Base-by-base conservation (phyloP, 1,140 invertebrate genomes). In the Leptinotarsa defecta region DNA sequence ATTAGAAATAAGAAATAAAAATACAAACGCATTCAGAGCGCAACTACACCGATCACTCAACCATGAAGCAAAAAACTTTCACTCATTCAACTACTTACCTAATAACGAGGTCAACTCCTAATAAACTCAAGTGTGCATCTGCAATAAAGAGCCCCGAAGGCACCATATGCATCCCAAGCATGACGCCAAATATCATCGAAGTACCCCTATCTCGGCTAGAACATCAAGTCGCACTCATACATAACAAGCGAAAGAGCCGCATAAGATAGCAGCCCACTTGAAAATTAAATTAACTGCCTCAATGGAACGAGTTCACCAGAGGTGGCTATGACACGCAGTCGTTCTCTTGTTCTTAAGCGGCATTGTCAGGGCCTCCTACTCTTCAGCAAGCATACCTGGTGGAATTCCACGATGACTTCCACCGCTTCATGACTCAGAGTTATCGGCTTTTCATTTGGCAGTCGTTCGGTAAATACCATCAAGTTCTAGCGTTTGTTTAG, bases 231-330 rank as follows among this genome's bases (percentile, higher is more conserved):
- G 52, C 69, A 71, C 52, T 71, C 57, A 71, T 15, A 57, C n/a
- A n/a, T n/a, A 57, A 57, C 5, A 57, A 57, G 52, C 17, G 69
- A 57, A 52, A 48, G 19, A 27, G 69, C 69, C 69, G 22, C 48
- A 27, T 71, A 71, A 69, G 52, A 22, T 19, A n/a, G 61, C 49
- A 71, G 70, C 70, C 70, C 61, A 71, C 70, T 71, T 71, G n/a
- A 71, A 62, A 24, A 62, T 49, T 71, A 71, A 71, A 61, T 71
- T 71, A 71, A 34, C 19, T 71, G 70, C 20, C 13, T 71, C 27
- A 71, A 71, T 71, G 70, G 52, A 19, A 6, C 52, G 52, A 71
- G 70, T 71, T 71, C 70, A 71, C 13, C 15, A 20, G 70, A 71
- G 70, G 70, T 71, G 70, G 52, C 19, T 22, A 27, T 57, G 22